A percentile compares a stretch with the other conserved stretches of the same genome.
Evolutionary conservation across 2,797 vertebrate species (phyloP).

Genomic region (Macropodus opercularis): DNA sequence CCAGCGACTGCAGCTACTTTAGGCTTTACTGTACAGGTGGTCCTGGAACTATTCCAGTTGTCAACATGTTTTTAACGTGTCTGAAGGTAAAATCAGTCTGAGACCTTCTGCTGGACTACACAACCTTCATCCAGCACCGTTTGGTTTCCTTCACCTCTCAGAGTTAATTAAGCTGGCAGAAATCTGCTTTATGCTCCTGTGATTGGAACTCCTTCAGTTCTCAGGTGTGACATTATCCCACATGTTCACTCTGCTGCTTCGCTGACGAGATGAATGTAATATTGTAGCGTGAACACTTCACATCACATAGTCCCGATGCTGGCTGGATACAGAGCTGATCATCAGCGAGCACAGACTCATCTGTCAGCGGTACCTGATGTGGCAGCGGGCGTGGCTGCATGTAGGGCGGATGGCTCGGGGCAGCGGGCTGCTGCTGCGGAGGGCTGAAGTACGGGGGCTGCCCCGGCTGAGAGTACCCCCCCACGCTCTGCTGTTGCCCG

Average conservation of each 20-base stretch:
- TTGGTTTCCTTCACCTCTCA: not conserved
- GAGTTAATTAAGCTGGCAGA: not conserved
- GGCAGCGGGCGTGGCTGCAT: slow-evolving; percentile 87
- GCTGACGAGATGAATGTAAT: too few species aligned
- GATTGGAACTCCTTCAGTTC: not conserved
- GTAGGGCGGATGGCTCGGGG: slow-evolving; percentile 89
- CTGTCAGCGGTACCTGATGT: slow-evolving; percentile 88
- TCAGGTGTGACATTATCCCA: too few species aligned
- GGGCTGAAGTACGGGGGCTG: slow-evolving; percentile 93
- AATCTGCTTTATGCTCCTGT: slow-evolving; percentile 2
- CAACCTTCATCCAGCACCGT: not conserved
- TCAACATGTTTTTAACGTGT: not conserved
- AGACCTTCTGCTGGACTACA: not conserved
- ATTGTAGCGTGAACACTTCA: too few species aligned
- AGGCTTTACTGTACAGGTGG: not conserved
- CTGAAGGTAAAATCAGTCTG: too few species aligned
- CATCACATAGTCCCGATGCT: too few species aligned
- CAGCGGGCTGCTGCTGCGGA: slow-evolving; percentile 85
- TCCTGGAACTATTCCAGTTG: not conserved
- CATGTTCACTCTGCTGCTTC: too few species aligned
- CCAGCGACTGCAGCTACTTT: not conserved
- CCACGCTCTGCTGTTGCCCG: slow-evolving; percentile 82
- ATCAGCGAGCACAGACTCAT: too few species aligned
- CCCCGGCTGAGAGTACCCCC: slow-evolving; percentile 89
- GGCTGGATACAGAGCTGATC: too few species aligned